Conservation (phyloP, 2,888 invertebrate genomes). For the Caenorhabditis angaria region DNA sequence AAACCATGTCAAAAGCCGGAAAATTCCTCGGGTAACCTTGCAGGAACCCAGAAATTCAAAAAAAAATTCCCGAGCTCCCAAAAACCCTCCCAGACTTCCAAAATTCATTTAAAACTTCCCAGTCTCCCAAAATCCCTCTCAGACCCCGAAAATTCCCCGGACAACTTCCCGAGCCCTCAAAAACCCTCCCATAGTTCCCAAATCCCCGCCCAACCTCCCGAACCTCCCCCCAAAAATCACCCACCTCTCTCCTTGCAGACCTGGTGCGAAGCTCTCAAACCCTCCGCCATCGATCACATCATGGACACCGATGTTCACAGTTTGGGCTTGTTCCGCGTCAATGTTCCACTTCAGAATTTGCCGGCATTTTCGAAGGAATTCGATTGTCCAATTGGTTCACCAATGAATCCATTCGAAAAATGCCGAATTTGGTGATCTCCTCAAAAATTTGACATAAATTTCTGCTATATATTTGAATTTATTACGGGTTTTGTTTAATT, state of each 20-base stretch:
- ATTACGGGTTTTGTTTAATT: too few relatives aligned
- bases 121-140: too few relatives aligned
- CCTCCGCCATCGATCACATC: slow-evolving; percentile 60
- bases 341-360: slow-evolving; percentile 38
- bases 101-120: too few relatives aligned
- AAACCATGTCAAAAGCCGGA: too few relatives aligned
- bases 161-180: background rate
- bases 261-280: slow-evolving; percentile 63
- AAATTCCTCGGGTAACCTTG: too few relatives aligned
- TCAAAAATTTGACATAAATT: background rate
- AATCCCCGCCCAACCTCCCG: background rate
- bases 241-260: slow-evolving; percentile 46
- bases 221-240: background rate
- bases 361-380: slow-evolving; percentile 71
- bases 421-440: slow-evolving; percentile 64
- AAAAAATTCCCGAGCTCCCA: too few relatives aligned
- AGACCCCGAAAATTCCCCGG: too few relatives aligned
- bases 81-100: too few relatives aligned
- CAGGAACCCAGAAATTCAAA: too few relatives aligned
- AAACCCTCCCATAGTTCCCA: background rate
- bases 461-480: too few relatives aligned
- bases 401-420: slow-evolving; percentile 72
- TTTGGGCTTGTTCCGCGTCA: slow-evolving; percentile 55
- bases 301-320: slow-evolving; percentile 64
- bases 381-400: slow-evolving; percentile 67